phyloP scores from a whole-genome alignment of 2,797 vertebrate genomes.

The Pangasius mekongensis region DNA sequence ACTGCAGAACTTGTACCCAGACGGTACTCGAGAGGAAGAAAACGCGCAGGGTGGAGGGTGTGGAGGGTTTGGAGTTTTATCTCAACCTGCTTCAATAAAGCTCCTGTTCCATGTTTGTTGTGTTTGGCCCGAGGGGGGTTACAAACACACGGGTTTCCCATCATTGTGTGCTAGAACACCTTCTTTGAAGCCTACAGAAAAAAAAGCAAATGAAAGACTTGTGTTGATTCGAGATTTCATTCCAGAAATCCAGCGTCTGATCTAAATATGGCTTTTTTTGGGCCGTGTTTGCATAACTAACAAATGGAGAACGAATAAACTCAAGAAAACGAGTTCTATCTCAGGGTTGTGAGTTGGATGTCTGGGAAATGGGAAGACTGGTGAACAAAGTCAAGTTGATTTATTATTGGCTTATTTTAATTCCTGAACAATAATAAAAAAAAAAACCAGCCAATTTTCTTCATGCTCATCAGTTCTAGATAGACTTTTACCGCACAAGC shows the following conservation, averaged over 20 bases:
- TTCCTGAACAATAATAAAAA: background rate
- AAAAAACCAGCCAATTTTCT: background rate
- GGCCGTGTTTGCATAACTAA: background rate
- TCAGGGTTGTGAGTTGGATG: background rate
- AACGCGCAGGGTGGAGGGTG: constrained; percentile 52
- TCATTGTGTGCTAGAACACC: constrained; percentile 68
- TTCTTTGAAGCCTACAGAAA: constrained; percentile 48
- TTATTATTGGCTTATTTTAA: background rate
- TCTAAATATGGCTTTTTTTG: background rate
- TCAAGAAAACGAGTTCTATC: too few species aligned
- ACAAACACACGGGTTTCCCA: constrained; percentile 68
- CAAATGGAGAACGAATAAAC: background rate
- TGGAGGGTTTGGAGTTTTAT: constrained; percentile 59
- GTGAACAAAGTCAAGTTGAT: background rate
- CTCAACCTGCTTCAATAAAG: constrained; percentile 66
- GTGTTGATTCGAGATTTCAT: constrained; percentile 38
- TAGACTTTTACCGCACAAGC: too few species aligned
- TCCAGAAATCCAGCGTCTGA: background rate
- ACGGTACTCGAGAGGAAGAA: constrained; percentile 5
- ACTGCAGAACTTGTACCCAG: constrained; percentile 21
- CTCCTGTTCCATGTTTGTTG: constrained; percentile 71
- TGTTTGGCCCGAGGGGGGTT: constrained; percentile 62
- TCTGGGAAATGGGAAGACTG: background rate
- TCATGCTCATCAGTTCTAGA: background rate
- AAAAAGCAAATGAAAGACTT: constrained; percentile 58